Base-by-base conservation (phyloP, 2,113 vertebrate genomes). In the Perca fluviatilis region DNA sequence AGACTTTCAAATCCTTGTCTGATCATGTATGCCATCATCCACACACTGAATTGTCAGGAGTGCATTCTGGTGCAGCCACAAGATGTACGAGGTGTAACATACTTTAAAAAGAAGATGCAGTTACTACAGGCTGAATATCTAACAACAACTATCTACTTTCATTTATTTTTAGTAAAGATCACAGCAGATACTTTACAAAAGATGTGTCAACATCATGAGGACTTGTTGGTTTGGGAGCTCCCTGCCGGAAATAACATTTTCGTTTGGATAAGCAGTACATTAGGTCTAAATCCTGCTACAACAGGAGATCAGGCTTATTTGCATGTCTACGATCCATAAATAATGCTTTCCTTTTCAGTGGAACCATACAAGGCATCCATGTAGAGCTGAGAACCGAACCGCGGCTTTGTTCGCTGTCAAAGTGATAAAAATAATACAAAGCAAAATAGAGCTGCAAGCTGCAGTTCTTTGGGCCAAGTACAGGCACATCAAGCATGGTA, bases 341-440 rank as follows among this genome's bases (percentile, higher is more conserved):
- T 72, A 80, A 77, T 56, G 33, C 27, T 62, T 62, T 60, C 36
- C 51, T 68, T 14, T 49, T 76, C 58, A 14, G 47, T 71, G 58
- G 74, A 69, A 40, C 61, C 53, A 75, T 67, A 68, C 1, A 70
- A 65, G 61, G 77, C 54, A 36, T 67, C 51, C 19, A 57, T 23
- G 72, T 49, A 36, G 9, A 5, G 56, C 83, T 50, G 51, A 73
- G 58, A 74, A 76, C 67, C 54, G 68, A 86, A 82, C 74, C 10
- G 0, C 30, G 54, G 43, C 73, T 83, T 30, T 85, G 70, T 84
- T 80, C 11, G 1, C 73, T 14, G 63, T 87, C 77, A 76, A 78
- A 62, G 63, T 36, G 71, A 77, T 90, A 89, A 75, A 89, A 91
- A 84, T 88, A 92, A 86, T 78, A 84, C 64, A 63, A 72, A 58